Evolutionary conservation across 2,113 vertebrate species (phyloP), one percentile per base, ranked within the genome.

Genomic region (Pachycephala philippinensis): DNA sequence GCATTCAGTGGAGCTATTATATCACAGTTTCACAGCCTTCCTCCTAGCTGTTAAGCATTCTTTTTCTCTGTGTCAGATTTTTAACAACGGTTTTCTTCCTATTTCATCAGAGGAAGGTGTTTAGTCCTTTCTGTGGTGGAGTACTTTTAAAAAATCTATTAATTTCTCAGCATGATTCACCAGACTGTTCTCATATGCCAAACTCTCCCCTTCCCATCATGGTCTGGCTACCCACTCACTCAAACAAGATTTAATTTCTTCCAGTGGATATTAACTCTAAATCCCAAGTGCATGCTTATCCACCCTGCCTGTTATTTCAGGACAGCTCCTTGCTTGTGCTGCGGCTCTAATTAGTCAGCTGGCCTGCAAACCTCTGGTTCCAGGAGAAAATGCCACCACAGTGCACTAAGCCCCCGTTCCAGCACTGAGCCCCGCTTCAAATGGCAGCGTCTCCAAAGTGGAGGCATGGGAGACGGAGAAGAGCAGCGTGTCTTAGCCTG

Each of bases 211-310:
- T 53, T 75, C 31, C 23, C 40, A 76, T 50, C 18, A 61, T 5
- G 11, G 28, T 87, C 20, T 47, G 59, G 33, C 71, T 87, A 80
- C 31, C 49, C 1, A 3, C 47, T 92, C 76, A 15, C 47, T 87
- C 91, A 93, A 68, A 91, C 39, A 66, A 87, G 70, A 84, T 90
- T 95, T 95, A 44, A 87, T 96, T 96, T 97, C 88, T 97, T 93
- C 84, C 87, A 84, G 52, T 6, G 4, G 63, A 84, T 82, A 80
- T 87, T 80, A 93, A 79, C n/a, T 78, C 57, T 49, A 88, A 97
- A 94, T 93, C 92, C 86, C 77, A 76, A 31, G 40, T 1, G 6
- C 30, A n/a, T 8, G 27, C 72, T 95, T 94, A 69, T 88, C 65
- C 70, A 71, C 50, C 42, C 71, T 79, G 75, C 28, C 74, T 80